Percentiles rank a stretch among this genome's conserved stretches.
Conservation (phyloP, 2,113 vertebrate genomes). For the Heterotis niloticus region DNA sequence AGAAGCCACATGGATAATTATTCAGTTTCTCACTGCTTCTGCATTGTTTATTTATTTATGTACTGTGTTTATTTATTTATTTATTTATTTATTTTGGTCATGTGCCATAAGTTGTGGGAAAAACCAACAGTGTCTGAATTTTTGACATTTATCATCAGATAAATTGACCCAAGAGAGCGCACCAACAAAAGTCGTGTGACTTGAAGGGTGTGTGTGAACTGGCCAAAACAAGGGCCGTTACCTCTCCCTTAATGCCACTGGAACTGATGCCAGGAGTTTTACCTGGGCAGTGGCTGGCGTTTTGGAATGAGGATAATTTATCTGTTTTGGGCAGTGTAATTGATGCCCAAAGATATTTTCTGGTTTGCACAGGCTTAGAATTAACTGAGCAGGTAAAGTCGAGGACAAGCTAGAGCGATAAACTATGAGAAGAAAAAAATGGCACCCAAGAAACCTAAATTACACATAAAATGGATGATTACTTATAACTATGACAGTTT, state of each 20-base stretch:
- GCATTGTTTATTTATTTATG: too few relatives aligned
- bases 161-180: constrained; percentile 63
- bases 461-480: background rate
- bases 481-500: background rate
- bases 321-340: constrained; percentile 67
- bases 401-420: constrained; percentile 36
- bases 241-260: constrained; percentile 69
- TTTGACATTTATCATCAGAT: too few relatives aligned
- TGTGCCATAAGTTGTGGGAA: too few relatives aligned
- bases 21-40: too few relatives aligned
- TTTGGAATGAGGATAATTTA: constrained; percentile 60
- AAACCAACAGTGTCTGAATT: too few relatives aligned
- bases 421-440: background rate
- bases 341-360: constrained; percentile 59
- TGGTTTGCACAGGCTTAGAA: constrained; percentile 47
- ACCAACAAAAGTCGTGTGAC: constrained; percentile 76
- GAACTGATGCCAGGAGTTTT: constrained; percentile 60
- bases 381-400: constrained; percentile 59
- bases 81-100: too few relatives aligned
- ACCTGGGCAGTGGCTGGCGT: constrained; percentile 33
- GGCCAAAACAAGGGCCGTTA: constrained; percentile 67
- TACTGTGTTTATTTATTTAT: too few relatives aligned
- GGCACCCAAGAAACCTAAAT: background rate
- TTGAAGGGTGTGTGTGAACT: constrained; percentile 57
- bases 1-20: too few relatives aligned